Base-by-base conservation (phyloP, 2,888 invertebrate species). In the Cynaeus angustus region DNA sequence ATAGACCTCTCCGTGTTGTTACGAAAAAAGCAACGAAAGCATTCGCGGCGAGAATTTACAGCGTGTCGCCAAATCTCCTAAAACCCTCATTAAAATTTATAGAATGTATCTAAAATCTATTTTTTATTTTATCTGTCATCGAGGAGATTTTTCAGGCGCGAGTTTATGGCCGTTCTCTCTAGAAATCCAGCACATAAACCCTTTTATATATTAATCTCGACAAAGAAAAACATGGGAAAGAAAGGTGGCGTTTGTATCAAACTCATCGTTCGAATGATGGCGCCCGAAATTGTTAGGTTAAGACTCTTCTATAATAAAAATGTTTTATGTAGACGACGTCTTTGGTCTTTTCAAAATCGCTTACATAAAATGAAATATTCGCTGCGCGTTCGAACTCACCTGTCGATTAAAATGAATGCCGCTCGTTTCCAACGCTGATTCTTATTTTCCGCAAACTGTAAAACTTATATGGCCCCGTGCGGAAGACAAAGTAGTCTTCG, bases 361-460 rank as follows among this genome's bases (percentile, higher is more conserved):
- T 46, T 33, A 10, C 50, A 55, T 58, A 66, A 66, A 58, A 50
- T 50, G 7, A 21, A 28, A 58, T 66, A 58, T 58, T 37, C 13
- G 10, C 8, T 55, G 4, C 46, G 45, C 55, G 14, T 43, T 58
- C 14, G 12, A 33, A 16, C 48, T 37, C 38, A 37, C 45, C 41
- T 37, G 56, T 66, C 21, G 61, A 61, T 61, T 61, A 61, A 61
- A 61, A 61, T 61, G 30, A 61, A 48, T 48, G 48, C 61, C 48
- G 21, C 48, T 13, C 33, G 1, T 12, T 30, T 30, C 10, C 33
- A 48, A 48, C 48, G 46, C 16, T 55, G 37, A 55, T 55, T 55
- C 38, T 12, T 28, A 28, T 28, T 50, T 26, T 28, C 48, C n/a
- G 26, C 41, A 37, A 37, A 9, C 55, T 38, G 38, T 55, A 55